Conservation (phyloP, 2,888 invertebrate genomes). For the Ametastegia equiseti region DNA sequence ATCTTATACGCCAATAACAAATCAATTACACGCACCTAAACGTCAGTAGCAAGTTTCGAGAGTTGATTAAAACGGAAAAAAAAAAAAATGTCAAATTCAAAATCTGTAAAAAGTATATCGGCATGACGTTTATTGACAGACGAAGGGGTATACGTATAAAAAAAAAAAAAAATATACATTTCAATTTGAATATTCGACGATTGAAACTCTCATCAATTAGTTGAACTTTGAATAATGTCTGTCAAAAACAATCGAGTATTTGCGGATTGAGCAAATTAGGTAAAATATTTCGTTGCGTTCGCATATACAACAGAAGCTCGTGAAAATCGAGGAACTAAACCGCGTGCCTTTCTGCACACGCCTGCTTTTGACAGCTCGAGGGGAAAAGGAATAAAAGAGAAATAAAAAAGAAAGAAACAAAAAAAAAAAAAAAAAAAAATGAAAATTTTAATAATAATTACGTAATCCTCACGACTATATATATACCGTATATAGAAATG, state of each 20-base stretch:
- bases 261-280: background rate
- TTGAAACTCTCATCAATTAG: background rate
- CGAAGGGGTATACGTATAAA: background rate
- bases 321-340: background rate
- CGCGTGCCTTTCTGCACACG: background rate
- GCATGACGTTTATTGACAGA: background rate
- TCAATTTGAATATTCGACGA: background rate
- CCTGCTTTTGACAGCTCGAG: background rate
- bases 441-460: conserved; percentile 10
- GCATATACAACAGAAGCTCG: background rate
- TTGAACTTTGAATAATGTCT: background rate
- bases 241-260: background rate
- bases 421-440: too few relatives aligned
- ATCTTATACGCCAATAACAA: background rate
- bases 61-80: conserved; percentile 22
- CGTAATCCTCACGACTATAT: background rate
- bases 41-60: conserved; percentile 8
- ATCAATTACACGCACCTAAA: conserved; percentile 21
- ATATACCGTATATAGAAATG: too few relatives aligned
- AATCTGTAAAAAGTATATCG: background rate
- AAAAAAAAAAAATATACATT: background rate
- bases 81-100: background rate
- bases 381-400: too few relatives aligned
- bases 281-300: background rate
- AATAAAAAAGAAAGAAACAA: too few relatives aligned